Evolutionary conservation across 2,888 invertebrate genomes (phyloP).

Genomic region (Aphidius colemani): DNA sequence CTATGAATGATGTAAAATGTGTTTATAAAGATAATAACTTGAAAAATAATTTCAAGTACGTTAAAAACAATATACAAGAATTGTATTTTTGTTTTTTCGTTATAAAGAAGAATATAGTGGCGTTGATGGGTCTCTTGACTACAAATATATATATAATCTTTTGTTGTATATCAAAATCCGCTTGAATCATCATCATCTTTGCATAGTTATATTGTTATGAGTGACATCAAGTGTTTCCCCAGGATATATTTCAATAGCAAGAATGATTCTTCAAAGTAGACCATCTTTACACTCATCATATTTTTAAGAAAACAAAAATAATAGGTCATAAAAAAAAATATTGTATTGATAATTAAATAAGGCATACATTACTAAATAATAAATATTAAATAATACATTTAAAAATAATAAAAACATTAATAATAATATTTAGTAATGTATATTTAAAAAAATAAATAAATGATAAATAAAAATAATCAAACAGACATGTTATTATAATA

Average conservation of each 20-base stretch:
- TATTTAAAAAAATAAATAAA: background rate
- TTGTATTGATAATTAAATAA: too few relatives aligned
- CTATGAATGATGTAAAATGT: too few relatives aligned
- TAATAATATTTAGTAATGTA: background rate
- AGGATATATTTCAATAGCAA: constrained; percentile 24
- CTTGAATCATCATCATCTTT: constrained; percentile 26
- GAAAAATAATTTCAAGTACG: background rate
- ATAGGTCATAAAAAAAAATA: too few relatives aligned
- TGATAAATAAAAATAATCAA: background rate
- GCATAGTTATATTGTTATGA: constrained; percentile 8
- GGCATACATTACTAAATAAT: background rate
- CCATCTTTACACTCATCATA: background rate
- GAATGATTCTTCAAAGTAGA: constrained; percentile 23
- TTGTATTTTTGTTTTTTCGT: constrained; percentile 5
- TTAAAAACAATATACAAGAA: constrained; percentile 13
- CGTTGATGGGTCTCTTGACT: background rate
- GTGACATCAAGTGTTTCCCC: constrained; percentile 23
- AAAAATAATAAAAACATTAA: background rate
- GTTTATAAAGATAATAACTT: too few relatives aligned
- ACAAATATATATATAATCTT: constrained; percentile 11
- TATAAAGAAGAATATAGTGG: background rate
- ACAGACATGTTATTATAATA: too few relatives aligned
- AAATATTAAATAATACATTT: background rate
- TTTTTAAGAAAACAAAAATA: background rate
- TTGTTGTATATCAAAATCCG: constrained; percentile 19